Percentiles rank a stretch among this genome's conserved stretches.
These are phyloP conservation scores for Eumeta japonica DNA, from an alignment of 1,140 invertebrate species.

Conservation along the genomic window DNA sequence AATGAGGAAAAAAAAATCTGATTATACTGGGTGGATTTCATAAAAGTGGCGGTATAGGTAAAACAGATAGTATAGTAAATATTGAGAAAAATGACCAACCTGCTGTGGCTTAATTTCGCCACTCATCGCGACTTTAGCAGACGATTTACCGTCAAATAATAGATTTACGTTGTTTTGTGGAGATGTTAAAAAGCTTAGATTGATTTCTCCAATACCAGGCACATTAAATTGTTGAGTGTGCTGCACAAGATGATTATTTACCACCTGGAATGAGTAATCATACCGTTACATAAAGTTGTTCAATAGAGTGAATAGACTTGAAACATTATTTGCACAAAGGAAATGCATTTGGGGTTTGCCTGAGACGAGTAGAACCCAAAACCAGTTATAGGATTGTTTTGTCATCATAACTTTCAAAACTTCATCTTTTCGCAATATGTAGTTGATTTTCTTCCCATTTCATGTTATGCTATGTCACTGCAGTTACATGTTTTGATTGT, in stretches of 20 bases:
- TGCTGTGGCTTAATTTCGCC: constrained; percentile 41
- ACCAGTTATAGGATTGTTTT: no score
- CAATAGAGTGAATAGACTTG: no score
- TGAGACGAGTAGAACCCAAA: no score
- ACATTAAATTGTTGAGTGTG: constrained; percentile 49
- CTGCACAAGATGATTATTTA: constrained; percentile 22
- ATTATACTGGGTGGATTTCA: neutral
- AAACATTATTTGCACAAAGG: no score
- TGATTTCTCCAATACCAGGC: constrained; percentile 46
- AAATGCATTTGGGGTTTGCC: no score
- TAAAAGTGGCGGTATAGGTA: neutral
- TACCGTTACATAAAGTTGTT: no score
- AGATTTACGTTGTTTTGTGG: constrained; percentile 42
- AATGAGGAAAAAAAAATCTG: neutral
- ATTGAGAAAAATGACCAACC: constrained; percentile 22
- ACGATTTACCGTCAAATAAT: constrained; percentile 44
- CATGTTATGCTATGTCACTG: no score
- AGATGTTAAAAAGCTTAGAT: constrained; percentile 41
- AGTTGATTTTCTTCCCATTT: no score
- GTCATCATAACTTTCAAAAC: no score
- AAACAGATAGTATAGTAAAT: neutral
- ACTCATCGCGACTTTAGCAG: constrained; percentile 37
- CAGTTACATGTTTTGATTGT: no score
- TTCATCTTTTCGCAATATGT: no score
- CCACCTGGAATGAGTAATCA: no score